Evolutionary conservation across 2,888 invertebrate genomes (phyloP), one percentile per base, ranked within the genome.

Genomic region (Pyrrhosoma nymphula): DNA sequence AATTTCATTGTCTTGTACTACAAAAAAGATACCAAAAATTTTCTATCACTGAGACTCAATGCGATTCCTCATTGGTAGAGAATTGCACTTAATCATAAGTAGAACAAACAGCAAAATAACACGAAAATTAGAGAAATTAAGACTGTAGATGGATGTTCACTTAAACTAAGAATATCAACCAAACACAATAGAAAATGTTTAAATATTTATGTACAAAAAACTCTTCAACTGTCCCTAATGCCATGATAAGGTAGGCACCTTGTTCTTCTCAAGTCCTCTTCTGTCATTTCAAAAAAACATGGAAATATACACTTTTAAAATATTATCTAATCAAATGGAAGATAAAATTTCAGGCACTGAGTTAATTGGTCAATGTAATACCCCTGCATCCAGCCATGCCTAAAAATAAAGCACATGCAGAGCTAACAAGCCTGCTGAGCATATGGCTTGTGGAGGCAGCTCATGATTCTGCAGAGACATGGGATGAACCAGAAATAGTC

Each of bases 261-360:
- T 12, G 82, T 16, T 82, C 82, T 82, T 82, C 82, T 82, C 26
- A 30, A 35, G 30, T 35, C 82, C 82, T 82, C 35, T 82, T 82
- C 82, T 35, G 82, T 91, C 26, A 91, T 69, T 35, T 93, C 35
- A 30, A 63, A 63, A 30, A 23, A 82, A 82, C 69, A 39, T 39
- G 47, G 26, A 69, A 47, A 26, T 47, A 26, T 47, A 75, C 55
- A 47, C 69, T 75, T 63, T 91, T 69, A 69, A 93, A 47, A 69
- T 23, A 91, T 91, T 35, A 93, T 55, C 47, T 93, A 93, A 47
- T 93, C 47, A 93, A 93, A 93, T 93, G 93, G 93, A 93, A 93
- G 93, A 93, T 47, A 93, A 93, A 69, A 39, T 93, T 93, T 93
- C 93, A 93, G 93, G 93, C 93, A 93, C 93, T 93, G 93, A 93